Evolutionary conservation across 2,113 vertebrate species (phyloP).

Genomic region (Ceratotherium simum): DNA sequence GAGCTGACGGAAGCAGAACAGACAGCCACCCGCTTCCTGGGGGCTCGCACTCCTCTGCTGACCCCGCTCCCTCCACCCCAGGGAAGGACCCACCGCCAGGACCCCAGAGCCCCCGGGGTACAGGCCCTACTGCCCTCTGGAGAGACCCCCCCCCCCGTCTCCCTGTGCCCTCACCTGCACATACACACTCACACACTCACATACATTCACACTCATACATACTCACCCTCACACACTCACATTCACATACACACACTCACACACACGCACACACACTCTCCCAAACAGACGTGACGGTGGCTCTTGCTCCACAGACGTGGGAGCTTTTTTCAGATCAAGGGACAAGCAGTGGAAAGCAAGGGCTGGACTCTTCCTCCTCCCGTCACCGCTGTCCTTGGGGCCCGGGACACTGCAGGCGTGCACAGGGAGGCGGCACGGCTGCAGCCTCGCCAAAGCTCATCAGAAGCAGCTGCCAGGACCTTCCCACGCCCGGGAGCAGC

Average conservation of each 20-base stretch:
- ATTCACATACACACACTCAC: accelerated
- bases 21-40: no score
- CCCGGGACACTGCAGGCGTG: background rate
- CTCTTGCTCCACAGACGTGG: background rate
- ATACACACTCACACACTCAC: accelerated
- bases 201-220: accelerated
- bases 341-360: background rate
- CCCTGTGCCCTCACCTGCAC: background rate
- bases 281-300: accelerated
- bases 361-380: accelerated
- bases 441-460: accelerated
- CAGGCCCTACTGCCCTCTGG: background rate
- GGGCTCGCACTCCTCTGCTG: background rate
- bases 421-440: accelerated
- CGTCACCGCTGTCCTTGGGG: accelerated
- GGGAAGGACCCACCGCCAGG: no score
- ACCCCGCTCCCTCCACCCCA: no score
- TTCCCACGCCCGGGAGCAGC: no score
- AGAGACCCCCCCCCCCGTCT: background rate
- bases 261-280: background rate
- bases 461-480: background rate
- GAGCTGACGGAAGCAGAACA: no score
- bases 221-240: background rate
- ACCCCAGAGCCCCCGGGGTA: background rate
- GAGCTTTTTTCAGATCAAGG: background rate